Evolutionary conservation across 2,797 vertebrate species (phyloP).

Genomic region (Enteromius viviparus): DNA sequence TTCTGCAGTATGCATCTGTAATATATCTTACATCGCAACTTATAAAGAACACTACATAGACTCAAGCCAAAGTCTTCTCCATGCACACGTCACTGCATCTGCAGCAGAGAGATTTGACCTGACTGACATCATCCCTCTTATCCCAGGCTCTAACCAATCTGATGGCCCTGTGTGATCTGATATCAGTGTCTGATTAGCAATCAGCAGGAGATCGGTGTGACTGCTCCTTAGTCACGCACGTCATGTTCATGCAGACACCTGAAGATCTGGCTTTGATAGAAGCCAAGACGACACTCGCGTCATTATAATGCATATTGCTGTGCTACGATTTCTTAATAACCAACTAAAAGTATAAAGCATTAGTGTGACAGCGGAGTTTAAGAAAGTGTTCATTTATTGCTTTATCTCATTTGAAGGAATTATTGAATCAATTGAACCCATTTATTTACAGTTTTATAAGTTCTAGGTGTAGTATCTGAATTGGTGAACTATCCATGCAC

Average conservation of each 20-base stretch:
- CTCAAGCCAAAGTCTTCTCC: slow-evolving; percentile 8
- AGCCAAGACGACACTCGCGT: background rate
- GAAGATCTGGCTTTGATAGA: slow-evolving; percentile 51
- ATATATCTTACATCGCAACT: background rate
- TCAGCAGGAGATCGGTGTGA: slow-evolving; percentile 47
- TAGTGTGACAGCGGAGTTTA: too few species aligned
- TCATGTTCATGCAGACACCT: slow-evolving; percentile 36
- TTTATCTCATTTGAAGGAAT: too few species aligned
- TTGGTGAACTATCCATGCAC: background rate
- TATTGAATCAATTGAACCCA: background rate
- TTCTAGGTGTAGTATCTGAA: background rate
- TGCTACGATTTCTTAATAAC: background rate
- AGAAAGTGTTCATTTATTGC: too few species aligned
- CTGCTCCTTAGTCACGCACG: slow-evolving; percentile 31
- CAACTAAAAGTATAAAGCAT: background rate
- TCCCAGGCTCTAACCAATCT: slow-evolving; percentile 54
- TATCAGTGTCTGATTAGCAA: slow-evolving; percentile 61
- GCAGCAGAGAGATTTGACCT: slow-evolving; percentile 45
- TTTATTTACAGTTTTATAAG: background rate
- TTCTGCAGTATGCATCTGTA: background rate
- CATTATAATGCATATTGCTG: background rate
- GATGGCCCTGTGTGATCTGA: slow-evolving; percentile 56
- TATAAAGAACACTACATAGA: slow-evolving; percentile 4
- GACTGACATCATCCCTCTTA: slow-evolving; percentile 50
- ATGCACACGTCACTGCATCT: background rate